These are phyloP conservation scores for Chiridota heheva DNA, from an alignment of 35 echinoderm and acorn worm species.

Conservation along the genomic window DNA sequence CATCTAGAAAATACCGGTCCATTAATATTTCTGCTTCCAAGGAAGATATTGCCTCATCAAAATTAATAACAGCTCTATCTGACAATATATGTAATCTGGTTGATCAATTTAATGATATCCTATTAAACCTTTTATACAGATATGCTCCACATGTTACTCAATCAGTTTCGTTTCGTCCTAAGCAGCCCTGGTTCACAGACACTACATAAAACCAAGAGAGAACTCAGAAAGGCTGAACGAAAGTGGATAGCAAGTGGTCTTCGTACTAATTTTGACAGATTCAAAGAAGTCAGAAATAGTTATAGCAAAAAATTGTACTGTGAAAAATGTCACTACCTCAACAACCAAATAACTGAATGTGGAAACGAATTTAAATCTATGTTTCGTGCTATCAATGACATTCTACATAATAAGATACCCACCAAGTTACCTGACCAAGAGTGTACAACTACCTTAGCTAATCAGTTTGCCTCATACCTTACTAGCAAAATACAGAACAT, in stretches of 20 bases:
- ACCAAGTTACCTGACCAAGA: conserved; percentile 48
- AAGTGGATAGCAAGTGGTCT: conserved; percentile 33
- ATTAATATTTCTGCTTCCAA: no score
- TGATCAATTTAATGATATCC: no score
- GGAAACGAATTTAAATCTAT: conserved; percentile 34
- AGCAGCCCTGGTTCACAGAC: conserved; percentile 38
- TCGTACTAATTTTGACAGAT: conserved; percentile 2
- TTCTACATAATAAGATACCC: conserved; percentile 35
- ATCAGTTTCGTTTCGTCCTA: no score
- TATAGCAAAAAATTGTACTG: conserved; percentile 28
- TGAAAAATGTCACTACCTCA: conserved; percentile 38
- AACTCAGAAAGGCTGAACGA: conserved; percentile 30
- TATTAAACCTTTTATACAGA: no score
- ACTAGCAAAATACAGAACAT: conserved; percentile 42
- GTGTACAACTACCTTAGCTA: conserved; percentile 12
- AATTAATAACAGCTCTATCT: no score
- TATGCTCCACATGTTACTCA: no score
- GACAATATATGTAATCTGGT: no score
- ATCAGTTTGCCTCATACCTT: conserved; percentile 23
- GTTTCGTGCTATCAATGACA: conserved; percentile 23
- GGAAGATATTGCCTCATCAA: no score
- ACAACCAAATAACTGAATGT: conserved; percentile 38
- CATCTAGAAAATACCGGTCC: no score
- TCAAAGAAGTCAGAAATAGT: conserved; percentile 31
- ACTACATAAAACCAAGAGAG: conserved; percentile 20